Base-by-base conservation (phyloP, 1,140 invertebrate species). In the Drosophila hydei region DNA sequence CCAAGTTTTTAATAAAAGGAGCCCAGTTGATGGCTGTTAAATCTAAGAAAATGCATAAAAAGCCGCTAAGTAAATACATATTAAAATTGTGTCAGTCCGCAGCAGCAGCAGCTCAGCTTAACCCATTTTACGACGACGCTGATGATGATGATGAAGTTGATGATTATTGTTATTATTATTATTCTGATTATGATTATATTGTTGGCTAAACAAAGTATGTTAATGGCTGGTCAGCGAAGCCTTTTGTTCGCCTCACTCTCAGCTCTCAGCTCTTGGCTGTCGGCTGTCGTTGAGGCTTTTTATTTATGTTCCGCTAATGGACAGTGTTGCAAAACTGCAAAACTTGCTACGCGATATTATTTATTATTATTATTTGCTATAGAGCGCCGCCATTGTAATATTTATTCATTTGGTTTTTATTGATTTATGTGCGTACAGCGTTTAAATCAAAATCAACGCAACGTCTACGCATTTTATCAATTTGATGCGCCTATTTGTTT, bases 321-420 rank as follows among this genome's bases (percentile, higher is more conserved):
- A 87, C 81, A 88, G 67, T 64, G 68, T 64, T 64, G 68, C 61
- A 69, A 50, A 78, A 67, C 60, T 55, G 72, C 62, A 70, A 65
- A 64, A 74, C 56, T 72, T 75, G 55, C 67, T 42, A 56, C 72
- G 65, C 69, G 40, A 73, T 79, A 84, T 85, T 85, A 84, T 84
- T 80, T 84, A 84, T 84, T 77, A 65, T 64, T 67, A 58, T 72
- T 52, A 56, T 55, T 36, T 47, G 18, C 54, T 60, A 61, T 42
- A 18, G 38, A 42, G 38, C 8, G 38, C 40, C 27, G 14, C 45
- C 42, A 55, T 45, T 83, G 69, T 87, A 74, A 84, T 84, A 87
- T 87, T 84, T 80, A 85, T 87, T 85, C 81, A 87, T 84, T 84
- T 72, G 51, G 79, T 47, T 61, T 79, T 61, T 77, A 84, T 84